A percentile compares a stretch with the other conserved stretches of the same genome.
Evolutionary conservation across 2,113 vertebrate species (phyloP).

Genomic region (Isurus oxyrinchus): DNA sequence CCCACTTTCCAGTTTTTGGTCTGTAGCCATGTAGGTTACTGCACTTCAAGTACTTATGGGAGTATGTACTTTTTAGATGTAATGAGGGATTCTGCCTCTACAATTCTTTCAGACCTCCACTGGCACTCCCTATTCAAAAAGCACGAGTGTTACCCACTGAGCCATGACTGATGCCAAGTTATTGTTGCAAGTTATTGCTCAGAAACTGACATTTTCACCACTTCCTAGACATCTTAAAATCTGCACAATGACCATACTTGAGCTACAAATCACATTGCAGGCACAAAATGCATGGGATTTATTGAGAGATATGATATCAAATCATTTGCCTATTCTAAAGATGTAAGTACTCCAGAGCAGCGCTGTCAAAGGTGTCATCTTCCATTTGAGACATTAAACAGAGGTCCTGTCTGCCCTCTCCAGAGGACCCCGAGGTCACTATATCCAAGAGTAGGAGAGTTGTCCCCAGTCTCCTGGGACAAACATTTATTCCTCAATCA

Average conservation of each 20-base stretch:
- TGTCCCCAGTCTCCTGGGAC: neutral
- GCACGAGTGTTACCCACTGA: neutral
- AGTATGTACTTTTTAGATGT: neutral
- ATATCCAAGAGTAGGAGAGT: neutral
- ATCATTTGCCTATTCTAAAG: neutral
- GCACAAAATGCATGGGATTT: neutral
- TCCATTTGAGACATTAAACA: neutral
- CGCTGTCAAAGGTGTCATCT: neutral
- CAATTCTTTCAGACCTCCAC: neutral
- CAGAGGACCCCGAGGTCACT: neutral
- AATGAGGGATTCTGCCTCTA: neutral
- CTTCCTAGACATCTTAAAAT: neutral
- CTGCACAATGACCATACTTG: neutral
- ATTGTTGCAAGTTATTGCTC: neutral
- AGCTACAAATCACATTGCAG: neutral
- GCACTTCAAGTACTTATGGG: neutral
- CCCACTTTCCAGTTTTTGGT: neutral
- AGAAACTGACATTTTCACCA: neutral
- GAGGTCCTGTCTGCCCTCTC: neutral
- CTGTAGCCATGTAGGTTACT: neutral
- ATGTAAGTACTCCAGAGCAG: neutral
- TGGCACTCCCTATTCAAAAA: neutral
- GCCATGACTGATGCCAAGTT: neutral
- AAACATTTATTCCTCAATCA: neutral
- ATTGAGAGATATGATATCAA: neutral